Evolutionary conservation across 2,113 vertebrate genomes (phyloP).

Genomic region (Ceuthmochares aereus): DNA sequence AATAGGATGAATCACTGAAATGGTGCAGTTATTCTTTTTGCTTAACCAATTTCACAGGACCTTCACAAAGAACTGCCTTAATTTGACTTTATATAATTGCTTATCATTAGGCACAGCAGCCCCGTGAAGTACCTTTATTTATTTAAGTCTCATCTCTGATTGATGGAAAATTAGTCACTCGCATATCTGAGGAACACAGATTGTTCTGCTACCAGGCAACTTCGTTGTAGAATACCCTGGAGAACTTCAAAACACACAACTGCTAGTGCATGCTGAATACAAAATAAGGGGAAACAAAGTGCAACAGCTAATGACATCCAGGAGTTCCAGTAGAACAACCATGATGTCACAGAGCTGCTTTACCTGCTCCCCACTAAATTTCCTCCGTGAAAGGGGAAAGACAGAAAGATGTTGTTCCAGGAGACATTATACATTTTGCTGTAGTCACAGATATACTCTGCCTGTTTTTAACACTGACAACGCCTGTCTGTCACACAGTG

Average conservation of each 20-base stretch:
- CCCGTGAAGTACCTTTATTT: constrained; percentile 83
- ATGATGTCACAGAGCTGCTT: constrained; percentile 51
- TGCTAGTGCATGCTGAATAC: constrained; percentile 51
- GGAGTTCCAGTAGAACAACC: constrained; percentile 63
- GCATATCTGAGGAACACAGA: constrained; percentile 80
- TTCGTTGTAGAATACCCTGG: constrained; percentile 58
- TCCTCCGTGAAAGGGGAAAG: neutral
- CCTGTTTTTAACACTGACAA: neutral
- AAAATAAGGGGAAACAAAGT: constrained; percentile 57
- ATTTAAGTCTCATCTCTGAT: constrained; percentile 83
- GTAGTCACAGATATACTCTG: neutral
- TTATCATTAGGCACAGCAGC: constrained; percentile 86
- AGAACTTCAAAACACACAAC: constrained; percentile 69
- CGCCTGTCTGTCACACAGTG: neutral
- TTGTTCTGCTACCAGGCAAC: constrained; percentile 70
- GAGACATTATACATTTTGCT: neutral
- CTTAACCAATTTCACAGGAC: constrained; percentile 86
- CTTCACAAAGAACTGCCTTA: constrained; percentile 80
- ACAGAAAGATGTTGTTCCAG: neutral
- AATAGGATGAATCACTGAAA: constrained; percentile 83
- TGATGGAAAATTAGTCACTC: constrained; percentile 83
- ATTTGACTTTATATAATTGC: constrained; percentile 84
- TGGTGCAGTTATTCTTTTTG: constrained; percentile 84
- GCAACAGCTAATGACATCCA: constrained; percentile 57
- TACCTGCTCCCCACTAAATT: constrained; percentile 40